Base-by-base conservation (phyloP, 2,113 vertebrate genomes). In the Scomber japonicus region DNA sequence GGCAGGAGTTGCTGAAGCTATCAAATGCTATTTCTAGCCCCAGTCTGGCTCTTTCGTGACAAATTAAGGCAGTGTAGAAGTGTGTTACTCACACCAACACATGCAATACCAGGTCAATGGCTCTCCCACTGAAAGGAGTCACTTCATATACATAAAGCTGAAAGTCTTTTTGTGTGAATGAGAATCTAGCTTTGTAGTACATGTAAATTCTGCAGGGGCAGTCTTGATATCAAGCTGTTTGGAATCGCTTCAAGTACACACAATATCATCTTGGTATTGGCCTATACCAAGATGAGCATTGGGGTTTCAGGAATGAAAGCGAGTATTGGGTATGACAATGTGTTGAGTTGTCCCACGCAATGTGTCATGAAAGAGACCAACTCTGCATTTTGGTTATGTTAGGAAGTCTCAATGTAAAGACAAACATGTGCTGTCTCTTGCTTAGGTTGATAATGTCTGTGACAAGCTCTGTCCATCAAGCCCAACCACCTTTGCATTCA, bases 21-120 rank as follows among this genome's bases (percentile, higher is more conserved):
- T 85, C 24, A 75, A 66, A 73, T 71, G 27, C 66, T 72, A 69
- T 87, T 85, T 86, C 49, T 30, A 78, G 14, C 49, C 17, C 3
- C 8, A n/a, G 88, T 77, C 48, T 79, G 63, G 67, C 62, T 79
- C 53, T 31, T 62, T 81, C 5, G 21, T 76, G 84, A 82, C 72
- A 85, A 80, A 81, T 78, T 64, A 55, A 56, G 71, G 66, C 57
- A 27, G 45, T 44, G 64, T 17, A 49, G 50, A 71, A 35, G 30
- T 24, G 40, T 81, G 70, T 65, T 75, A 77, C 57, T 81, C 78
- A 81, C 61, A 71, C 35, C 44, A 59, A 63, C 60, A 63, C 30
- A 27, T 13, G 30, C 61, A 45, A 14, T 67, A 85, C 56, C 46
- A 68, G 78, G 69, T 67, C 77, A 71, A 31, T 63, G 49, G 46